phyloP scores from a whole-genome alignment of 2,113 vertebrate genomes.

The Platanista minor region DNA sequence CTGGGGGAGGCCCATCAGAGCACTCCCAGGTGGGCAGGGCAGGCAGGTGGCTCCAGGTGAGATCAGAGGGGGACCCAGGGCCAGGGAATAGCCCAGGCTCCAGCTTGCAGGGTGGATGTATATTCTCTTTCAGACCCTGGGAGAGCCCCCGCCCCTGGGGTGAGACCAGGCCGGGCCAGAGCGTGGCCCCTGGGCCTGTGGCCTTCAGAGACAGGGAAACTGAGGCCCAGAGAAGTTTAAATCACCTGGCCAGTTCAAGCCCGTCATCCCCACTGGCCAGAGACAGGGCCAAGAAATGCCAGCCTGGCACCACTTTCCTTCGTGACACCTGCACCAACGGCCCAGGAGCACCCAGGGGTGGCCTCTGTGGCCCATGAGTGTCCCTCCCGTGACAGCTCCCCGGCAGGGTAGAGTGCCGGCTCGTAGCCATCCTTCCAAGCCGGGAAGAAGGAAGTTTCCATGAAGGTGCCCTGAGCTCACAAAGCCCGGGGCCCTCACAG shows the following conservation, averaged over 20 bases:
- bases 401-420: neutral
- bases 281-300: neutral
- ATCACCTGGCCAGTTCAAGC: neutral
- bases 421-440: rapidly evolving
- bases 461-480: neutral
- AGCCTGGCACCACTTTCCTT: neutral
- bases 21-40: neutral
- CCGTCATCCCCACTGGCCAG: neutral
- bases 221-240: neutral
- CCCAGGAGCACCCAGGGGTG: neutral
- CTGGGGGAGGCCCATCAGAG: neutral
- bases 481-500: neutral
- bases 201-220: neutral
- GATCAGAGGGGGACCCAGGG: rapidly evolving
- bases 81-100: neutral
- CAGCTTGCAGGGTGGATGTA: rapidly evolving
- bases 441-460: neutral
- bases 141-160: rapidly evolving
- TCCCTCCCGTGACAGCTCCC: neutral
- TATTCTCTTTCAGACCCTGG: neutral
- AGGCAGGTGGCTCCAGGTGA: neutral
- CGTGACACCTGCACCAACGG: neutral
- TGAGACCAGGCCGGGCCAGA: neutral
- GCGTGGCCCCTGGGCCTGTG: neutral
- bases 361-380: neutral